Conservation (phyloP, 2,797 vertebrate genomes). For the Crenichthys baileyi region DNA sequence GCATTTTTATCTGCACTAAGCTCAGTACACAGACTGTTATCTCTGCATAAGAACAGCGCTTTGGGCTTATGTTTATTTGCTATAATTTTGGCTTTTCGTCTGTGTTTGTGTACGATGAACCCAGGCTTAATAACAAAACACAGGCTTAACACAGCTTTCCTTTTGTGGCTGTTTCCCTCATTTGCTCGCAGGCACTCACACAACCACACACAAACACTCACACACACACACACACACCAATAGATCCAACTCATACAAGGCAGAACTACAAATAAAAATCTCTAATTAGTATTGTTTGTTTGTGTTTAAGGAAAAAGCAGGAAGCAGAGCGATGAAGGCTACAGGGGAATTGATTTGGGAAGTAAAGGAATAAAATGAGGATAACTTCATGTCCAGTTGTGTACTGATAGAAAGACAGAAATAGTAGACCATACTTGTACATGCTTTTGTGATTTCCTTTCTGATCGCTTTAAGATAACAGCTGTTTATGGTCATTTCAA, state of each 20-base stretch:
- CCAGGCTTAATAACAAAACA: slow-evolving; percentile 20
- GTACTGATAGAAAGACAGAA: slow-evolving; percentile 43
- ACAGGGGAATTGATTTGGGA: slow-evolving; percentile 27
- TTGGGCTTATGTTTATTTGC: not conserved
- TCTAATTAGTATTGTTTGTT: slow-evolving; percentile 76
- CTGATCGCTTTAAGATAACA: not conserved
- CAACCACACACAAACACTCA: not conserved
- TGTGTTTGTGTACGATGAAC: slow-evolving; percentile 16
- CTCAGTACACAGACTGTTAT: slow-evolving; percentile 7
- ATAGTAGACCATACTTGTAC: slow-evolving; percentile 2
- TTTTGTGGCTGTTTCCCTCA: not conserved
- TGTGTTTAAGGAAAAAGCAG: slow-evolving; percentile 30
- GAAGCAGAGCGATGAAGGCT: slow-evolving; percentile 19
- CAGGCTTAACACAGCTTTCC: not conserved
- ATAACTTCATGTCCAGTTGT: slow-evolving; percentile 51
- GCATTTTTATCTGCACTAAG: not conserved
- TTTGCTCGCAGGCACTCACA: not conserved
- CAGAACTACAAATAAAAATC: slow-evolving; percentile 51
- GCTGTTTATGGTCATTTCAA: slow-evolving; percentile 6
- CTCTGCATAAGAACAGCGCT: not conserved
- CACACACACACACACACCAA: not conserved
- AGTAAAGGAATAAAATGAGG: not conserved
- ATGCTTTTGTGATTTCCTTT: slow-evolving; percentile 11
- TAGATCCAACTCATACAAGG: slow-evolving; percentile 7
- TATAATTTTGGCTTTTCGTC: slow-evolving; percentile 10